A percentile compares a stretch with the other conserved stretches of the same genome.
Conservation (phyloP, 2,888 invertebrate genomes). For the Lasius fuliginosus region DNA sequence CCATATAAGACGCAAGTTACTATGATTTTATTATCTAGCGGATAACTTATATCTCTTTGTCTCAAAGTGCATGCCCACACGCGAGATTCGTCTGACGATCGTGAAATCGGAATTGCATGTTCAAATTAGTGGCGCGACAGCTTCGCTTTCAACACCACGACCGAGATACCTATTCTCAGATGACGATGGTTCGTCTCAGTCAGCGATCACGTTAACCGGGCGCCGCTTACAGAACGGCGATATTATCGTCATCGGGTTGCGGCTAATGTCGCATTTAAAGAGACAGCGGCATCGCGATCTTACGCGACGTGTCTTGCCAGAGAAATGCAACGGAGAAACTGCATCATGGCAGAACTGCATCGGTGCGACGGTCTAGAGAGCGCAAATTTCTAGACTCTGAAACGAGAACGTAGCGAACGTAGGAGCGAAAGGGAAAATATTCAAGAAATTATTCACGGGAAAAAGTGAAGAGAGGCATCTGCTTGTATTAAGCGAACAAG, state of each 20-base stretch:
- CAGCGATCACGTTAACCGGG: conserved; percentile 74
- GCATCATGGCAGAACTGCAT: conserved; percentile 34
- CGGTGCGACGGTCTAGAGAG: conserved; percentile 12
- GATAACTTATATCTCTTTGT: background rate
- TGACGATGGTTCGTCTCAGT: conserved; percentile 67
- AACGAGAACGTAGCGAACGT: conserved; percentile 26
- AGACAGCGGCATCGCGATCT: conserved; percentile 62
- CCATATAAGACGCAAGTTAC: background rate
- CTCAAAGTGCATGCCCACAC: background rate
- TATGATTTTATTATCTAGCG: background rate
- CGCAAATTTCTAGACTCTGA: conserved; percentile 17
- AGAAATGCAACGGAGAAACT: conserved; percentile 67
- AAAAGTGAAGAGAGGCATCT: background rate
- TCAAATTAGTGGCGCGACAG: background rate
- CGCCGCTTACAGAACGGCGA: conserved; percentile 62
- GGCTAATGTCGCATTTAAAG: conserved; percentile 56
- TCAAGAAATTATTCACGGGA: background rate
- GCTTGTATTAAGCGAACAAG: conserved; percentile 30
- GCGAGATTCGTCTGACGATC: background rate
- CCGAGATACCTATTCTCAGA: conserved; percentile 69
- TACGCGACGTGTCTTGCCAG: conserved; percentile 70
- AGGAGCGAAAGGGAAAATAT: conserved; percentile 14
- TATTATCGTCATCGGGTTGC: conserved; percentile 74
- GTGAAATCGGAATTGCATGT: conserved; percentile 25
- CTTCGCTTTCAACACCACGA: conserved; percentile 24